phyloP scores from a whole-genome alignment of 2,113 vertebrate species.

The Taurulus bubalis region DNA sequence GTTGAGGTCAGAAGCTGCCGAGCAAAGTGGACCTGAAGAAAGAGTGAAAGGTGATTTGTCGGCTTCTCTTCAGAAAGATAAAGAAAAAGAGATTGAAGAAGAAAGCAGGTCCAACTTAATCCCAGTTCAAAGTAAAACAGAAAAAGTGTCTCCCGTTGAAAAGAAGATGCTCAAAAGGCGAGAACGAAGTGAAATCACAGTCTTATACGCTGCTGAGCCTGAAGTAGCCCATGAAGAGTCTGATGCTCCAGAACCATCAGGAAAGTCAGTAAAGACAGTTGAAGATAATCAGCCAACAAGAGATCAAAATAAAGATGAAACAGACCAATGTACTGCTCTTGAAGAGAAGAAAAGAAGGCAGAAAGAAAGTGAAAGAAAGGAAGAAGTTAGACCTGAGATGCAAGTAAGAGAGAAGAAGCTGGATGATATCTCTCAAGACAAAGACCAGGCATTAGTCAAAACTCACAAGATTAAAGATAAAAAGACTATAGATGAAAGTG shows the following conservation, averaged over 20 bases:
- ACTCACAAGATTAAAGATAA: background rate
- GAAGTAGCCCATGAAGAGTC: background rate
- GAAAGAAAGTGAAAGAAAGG: background rate
- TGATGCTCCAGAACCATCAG: background rate
- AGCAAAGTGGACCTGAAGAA: background rate
- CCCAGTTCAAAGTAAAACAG: background rate
- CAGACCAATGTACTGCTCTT: background rate
- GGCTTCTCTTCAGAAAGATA: slow-evolving; percentile 3
- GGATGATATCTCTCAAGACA: background rate
- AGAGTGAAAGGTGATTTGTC: too few relatives aligned
- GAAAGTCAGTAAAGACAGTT: background rate
- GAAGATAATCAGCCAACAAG: background rate
- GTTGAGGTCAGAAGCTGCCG: background rate
- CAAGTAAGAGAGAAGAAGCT: background rate
- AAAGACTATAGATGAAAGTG: background rate
- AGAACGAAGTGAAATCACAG: background rate
- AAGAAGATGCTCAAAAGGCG: background rate
- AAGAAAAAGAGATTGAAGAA: background rate
- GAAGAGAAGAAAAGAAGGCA: background rate
- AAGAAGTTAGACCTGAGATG: background rate
- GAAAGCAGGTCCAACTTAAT: background rate
- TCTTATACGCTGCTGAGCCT: background rate
- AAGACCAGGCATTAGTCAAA: background rate
- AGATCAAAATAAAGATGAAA: background rate
- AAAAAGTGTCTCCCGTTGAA: background rate